Base-by-base conservation (phyloP, 2,797 vertebrate species). In the Peromyscus attwateri region DNA sequence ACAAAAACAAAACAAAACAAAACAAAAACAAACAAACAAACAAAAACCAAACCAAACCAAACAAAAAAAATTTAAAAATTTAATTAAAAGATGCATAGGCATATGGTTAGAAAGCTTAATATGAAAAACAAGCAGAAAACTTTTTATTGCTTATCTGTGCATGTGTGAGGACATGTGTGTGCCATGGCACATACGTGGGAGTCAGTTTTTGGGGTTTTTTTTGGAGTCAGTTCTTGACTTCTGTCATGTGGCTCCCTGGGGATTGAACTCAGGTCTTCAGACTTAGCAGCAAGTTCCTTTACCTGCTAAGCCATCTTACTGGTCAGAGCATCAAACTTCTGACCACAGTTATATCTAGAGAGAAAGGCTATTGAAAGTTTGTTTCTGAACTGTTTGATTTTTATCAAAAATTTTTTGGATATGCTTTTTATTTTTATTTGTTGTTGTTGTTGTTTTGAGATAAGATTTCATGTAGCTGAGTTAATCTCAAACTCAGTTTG, bases 381-480 rank as follows among this genome's bases (percentile, higher is more conserved):
- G 46, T 92, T 85, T 93, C 11, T 66, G 43, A 95, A 83, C 60
- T 85, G 49, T 75, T 89, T 80, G 66, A 73, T 43, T 37, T 89
- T 25, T 91, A 89, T 92, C 64, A 79, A 57, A 93, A 93, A 49
- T 82, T 31, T 81, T 19, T 19, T 85, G 27, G 31, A 17, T 68
- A 29, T 34, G 10, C 16, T 49, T n/a, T 68, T 34, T 85, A 43
- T 31, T 49, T 49, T 46, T 46, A 49, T 49, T 12, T 12, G 2
- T 85, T 49, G 19, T 49, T 49, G 19, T 49, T 85, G 57, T 31
- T 77, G 40, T 79, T 49, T 85, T 34, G 62, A n/a, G 40, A 68
- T 85, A 66, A 49, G 64, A 31, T 25, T 68, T 85, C 19, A 3
- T 11, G 17, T 46, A 66, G 82, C 37, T 64, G 81, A 64, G 60